A percentile compares a stretch with the other conserved stretches of the same genome.
phyloP scores from a whole-genome alignment of 2,113 vertebrate genomes.

The Heliornis fulica region DNA sequence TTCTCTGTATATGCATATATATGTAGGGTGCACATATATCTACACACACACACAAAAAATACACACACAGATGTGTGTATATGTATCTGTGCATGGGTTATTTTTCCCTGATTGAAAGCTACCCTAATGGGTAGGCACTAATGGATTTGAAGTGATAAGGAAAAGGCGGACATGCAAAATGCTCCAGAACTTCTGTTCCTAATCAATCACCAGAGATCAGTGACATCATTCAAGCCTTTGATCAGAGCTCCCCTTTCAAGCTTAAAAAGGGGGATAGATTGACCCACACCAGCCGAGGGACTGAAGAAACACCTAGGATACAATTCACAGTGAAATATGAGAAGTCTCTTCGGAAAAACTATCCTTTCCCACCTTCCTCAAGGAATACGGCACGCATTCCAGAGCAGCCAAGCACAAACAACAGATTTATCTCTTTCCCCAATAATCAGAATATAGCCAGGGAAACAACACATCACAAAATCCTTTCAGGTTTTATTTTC shows the following conservation, averaged over 20 bases:
- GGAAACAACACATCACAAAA: constrained; percentile 30
- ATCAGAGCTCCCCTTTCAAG: constrained; percentile 90
- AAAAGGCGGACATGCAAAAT: constrained; percentile 65
- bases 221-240: constrained; percentile 89
- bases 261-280: constrained; percentile 68
- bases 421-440: constrained; percentile 29
- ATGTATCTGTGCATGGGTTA: background rate
- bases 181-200: constrained; percentile 86
- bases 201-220: constrained; percentile 94
- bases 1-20: background rate
- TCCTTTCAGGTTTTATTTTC: constrained; percentile 5
- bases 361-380: constrained; percentile 48
- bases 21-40: no score
- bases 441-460: constrained; percentile 4
- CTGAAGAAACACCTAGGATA: constrained; percentile 74
- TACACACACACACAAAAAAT: no score
- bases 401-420: constrained; percentile 62
- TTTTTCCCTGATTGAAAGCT: background rate
- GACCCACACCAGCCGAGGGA: constrained; percentile 58
- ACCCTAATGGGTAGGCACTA: constrained; percentile 42
- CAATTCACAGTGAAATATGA: constrained; percentile 75
- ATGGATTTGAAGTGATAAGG: constrained; percentile 71
- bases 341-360: constrained; percentile 63
- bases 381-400: constrained; percentile 62
- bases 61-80: no score